Base-by-base conservation (phyloP, 2,113 vertebrate genomes). In the Engraulis encrasicolus region DNA sequence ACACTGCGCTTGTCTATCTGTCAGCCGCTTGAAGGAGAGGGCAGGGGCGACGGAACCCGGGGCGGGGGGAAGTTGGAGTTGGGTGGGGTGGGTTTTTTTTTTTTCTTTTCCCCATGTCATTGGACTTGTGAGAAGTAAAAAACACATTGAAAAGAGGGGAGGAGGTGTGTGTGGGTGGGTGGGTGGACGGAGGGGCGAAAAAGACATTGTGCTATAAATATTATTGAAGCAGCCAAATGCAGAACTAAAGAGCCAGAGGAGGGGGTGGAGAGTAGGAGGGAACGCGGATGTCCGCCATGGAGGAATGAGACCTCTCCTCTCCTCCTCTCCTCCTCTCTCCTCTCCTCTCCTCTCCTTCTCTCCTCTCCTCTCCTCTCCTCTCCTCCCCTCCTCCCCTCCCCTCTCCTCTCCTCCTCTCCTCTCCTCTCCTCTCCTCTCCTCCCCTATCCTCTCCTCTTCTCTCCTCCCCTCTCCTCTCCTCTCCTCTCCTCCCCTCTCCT, bases 1-100 rank as follows among this genome's bases (percentile, higher is more conserved):
- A 94, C 90, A 87, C 91, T 88, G 86, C 88, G 94, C 95, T 95
- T 95, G 95, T 93, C 92, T 94, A 88, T 92, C 89, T 93, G 92
- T 95, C 92, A 93, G 90, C n/a, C 83, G 83, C 87, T n/a, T 89
- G 91, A 91, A 87, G 91, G 89, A 88, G 85, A 83, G 83, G 90
- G 87, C 79, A 83, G 78, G 82, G 86, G 2, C 88, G 79, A 83
- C 83, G 50, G 78, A 78, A 40, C n/a, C n/a, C n/a, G n/a, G n/a
- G n/a, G n/a, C n/a, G n/a, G n/a, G n/a, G n/a, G n/a, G 89, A 86
- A 83, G 83, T 81, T 83, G 50, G 23, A 80, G 80, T 12, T 83
- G 87, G 88, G 87, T 37, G 84, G 86, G 80, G 0, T 34, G 85
- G 88, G 83, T 84, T 86, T 83, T n/a, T n/a, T 45, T 45, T 45